A percentile compares a stretch with the other conserved stretches of the same genome.
phyloP scores from a whole-genome alignment of 2,888 invertebrate genomes.

The Zaprionus lineosus region DNA sequence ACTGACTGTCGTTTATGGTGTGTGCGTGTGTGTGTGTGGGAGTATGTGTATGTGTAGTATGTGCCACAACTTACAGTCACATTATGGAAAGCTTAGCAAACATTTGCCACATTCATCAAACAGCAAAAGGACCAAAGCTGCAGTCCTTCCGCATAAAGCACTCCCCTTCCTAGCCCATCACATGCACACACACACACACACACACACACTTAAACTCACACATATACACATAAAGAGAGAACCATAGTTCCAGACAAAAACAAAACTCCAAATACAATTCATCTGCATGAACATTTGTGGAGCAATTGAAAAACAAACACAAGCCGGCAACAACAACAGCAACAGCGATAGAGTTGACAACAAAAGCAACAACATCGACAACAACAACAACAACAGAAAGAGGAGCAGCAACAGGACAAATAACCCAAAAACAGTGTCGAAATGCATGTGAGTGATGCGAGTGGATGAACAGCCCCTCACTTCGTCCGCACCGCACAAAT shows the following conservation, averaged over 20 bases:
- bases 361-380: conserved; percentile 26
- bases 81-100: conserved; percentile 64
- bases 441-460: conserved; percentile 49
- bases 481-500: conserved; percentile 24
- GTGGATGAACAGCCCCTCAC: conserved; percentile 24
- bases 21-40: too few species aligned
- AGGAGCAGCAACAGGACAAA: conserved; percentile 17
- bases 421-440: conserved; percentile 37
- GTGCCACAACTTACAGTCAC: conserved; percentile 50
- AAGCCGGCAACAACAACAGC: conserved; percentile 33
- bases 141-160: conserved; percentile 13
- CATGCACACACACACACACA: too few species aligned
- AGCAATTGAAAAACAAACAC: conserved; percentile 74
- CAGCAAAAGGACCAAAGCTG: conserved; percentile 32
- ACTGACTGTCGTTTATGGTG: conserved; percentile 6
- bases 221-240: too few species aligned
- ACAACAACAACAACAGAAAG: background rate
- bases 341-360: conserved; percentile 28
- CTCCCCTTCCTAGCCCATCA: background rate
- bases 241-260: conserved; percentile 66
- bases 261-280: conserved; percentile 75
- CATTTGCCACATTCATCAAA: conserved; percentile 68
- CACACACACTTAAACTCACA: too few species aligned
- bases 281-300: conserved; percentile 77
- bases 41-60: too few species aligned